Base-by-base conservation (phyloP, 1,140 invertebrate genomes). In the Parapsyche elsis region DNA sequence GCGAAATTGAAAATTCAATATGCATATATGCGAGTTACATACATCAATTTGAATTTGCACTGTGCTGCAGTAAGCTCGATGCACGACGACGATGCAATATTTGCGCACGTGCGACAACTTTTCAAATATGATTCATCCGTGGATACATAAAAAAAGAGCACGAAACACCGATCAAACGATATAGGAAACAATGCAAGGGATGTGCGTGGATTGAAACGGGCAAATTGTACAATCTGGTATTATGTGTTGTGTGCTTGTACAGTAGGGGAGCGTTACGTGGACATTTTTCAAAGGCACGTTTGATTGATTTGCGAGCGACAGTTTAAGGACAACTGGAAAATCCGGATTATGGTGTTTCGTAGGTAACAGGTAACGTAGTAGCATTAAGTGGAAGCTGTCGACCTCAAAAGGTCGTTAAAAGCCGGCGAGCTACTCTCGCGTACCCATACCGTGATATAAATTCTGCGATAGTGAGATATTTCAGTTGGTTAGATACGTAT, bases 391-490 rank as follows among this genome's bases (percentile, higher is more conserved):
- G 75, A 23, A 77, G 75, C 75, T 77, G 75, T 77, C 75, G 75
- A 77, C 75, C 75, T 77, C 75, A 77, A 77, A 77, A 77, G 75
- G 75, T 77, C 75, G 75, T 77, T 77, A 59, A 64, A 59, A 64
- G 46, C 75, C 57, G 75, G 64, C 64, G 64, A 16, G 44, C 75
- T 16, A 30, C 49, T 77, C 59, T 77, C 21, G 10, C 21, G 21
- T 67, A 5, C 10, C 10, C 9, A 67, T 38, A 38, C 30, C 30
- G 30, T 7, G 30, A 38, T 38, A 38, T 38, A 38, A 38, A 38
- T 38, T 38, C 30, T 7, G 30, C 30, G 30, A 38, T 38, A 38
- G 30, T 38, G 30, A 38, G 30, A 38, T 4, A 7, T 38, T 38
- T 38, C 30, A 38, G 30, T 38, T 7, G 30, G 7, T 7, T 38